phyloP scores from a whole-genome alignment of 2,888 invertebrate genomes.

The Ennomos erosarius region DNA sequence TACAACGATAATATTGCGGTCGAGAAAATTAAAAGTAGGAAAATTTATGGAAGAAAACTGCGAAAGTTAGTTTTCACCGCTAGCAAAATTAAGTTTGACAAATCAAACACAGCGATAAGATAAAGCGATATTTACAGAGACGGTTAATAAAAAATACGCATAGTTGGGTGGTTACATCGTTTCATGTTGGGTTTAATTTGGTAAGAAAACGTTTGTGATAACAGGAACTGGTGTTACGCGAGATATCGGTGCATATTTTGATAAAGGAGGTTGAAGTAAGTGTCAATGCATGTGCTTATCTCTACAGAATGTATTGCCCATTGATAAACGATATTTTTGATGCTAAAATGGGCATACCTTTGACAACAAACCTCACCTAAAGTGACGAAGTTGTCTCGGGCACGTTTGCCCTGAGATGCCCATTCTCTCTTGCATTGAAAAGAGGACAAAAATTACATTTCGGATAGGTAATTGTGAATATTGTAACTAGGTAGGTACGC shows the following conservation, averaged over 20 bases:
- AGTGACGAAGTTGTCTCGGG: too few relatives aligned
- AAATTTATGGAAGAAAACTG: conserved; percentile 1
- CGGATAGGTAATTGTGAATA: too few relatives aligned
- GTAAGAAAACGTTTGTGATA: conserved; percentile 16
- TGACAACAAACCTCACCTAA: too few relatives aligned
- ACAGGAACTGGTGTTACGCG: conserved; percentile 5
- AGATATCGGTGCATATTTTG: conserved; percentile 16
- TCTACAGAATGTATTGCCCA: neutral
- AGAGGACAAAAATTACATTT: too few relatives aligned
- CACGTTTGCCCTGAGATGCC: too few relatives aligned
- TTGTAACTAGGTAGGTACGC: too few relatives aligned
- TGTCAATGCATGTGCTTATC: conserved; percentile 10
- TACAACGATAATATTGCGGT: conserved; percentile 11
- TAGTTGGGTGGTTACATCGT: conserved; percentile 48
- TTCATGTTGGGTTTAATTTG: conserved; percentile 26
- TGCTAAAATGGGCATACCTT: too few relatives aligned
- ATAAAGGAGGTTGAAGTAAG: conserved; percentile 23
- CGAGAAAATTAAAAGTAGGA: neutral
- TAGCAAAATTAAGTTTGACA: conserved; percentile 30
- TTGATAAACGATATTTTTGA: conserved; percentile 2
- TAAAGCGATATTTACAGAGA: conserved; percentile 50
- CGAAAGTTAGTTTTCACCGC: conserved; percentile 1
- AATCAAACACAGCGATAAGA: conserved; percentile 50
- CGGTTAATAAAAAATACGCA: conserved; percentile 47
- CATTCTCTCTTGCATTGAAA: too few relatives aligned